Base-by-base conservation (phyloP, 1,140 invertebrate species). In the Stenopsyche tienmushanensis region DNA sequence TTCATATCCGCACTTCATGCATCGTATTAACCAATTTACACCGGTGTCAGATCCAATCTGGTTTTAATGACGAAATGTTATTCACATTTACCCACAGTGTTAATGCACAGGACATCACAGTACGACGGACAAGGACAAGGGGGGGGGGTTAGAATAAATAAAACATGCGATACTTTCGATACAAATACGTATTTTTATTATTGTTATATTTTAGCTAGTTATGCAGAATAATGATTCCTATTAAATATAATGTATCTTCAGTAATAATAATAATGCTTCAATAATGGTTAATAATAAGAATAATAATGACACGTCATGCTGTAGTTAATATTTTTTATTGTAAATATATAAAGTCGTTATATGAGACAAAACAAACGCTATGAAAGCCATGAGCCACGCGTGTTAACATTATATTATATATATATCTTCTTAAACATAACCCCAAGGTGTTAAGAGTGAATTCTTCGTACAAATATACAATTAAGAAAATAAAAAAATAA, bases 201-300 rank as follows among this genome's bases (percentile, higher is more conserved):
- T 78, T 74, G 76, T 80, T 80, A 81, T 78, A 81, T 78, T 81
- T 71, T 80, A 81, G 80, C 80, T 81, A 81, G 77, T 81, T 80
- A 81, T 81, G 80, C 79, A 80, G 80, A 81, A 81, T 81, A 80
- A 81, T 81, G 78, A 80, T 81, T 80, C 79, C 78, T 81, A 81
- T 81, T 78, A 80, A 81, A 81, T 81, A 81, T 80, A 81, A 81
- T 81, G 68, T 66, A 66, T 70, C 63, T 70, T 67, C 65, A 70
- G 62, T 70, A 70, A 64, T 70, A 70, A 66, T 70, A 70, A 54
- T 66, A 52, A 65, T 63, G 62, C 55, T 44, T 64, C 41, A 65
- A 65, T 68, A 69, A 62, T 69, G 68, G 65, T 70, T 70, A 70
- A 66, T 70, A 66, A 45, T 69, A 57, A 59, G 44, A 57, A 57